Conservation (phyloP, 2,797 vertebrate genomes). For the Manis javanica region DNA sequence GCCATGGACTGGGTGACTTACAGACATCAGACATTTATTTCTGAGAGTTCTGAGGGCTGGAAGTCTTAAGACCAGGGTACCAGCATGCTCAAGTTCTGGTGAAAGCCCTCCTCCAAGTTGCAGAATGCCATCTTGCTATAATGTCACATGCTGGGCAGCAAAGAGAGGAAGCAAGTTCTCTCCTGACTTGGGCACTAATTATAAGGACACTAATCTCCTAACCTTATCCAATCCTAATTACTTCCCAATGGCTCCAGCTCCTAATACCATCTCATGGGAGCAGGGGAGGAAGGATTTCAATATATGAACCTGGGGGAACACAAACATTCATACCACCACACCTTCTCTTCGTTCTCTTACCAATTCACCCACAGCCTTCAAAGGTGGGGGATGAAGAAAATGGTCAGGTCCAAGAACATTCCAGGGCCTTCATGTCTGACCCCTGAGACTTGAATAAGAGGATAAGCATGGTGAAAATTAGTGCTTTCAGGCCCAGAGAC, state of each 20-base stretch:
- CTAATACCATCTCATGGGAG: background rate
- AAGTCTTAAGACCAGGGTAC: background rate
- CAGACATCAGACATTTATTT: background rate
- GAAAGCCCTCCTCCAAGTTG: background rate
- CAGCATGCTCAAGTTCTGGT: background rate
- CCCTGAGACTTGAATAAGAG: background rate
- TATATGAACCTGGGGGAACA: background rate
- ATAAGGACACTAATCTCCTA: background rate
- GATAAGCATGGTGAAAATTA: background rate
- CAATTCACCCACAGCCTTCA: background rate
- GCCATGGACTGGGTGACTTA: background rate
- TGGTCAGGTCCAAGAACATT: background rate
- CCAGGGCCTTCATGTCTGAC: background rate
- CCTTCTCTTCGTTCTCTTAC: constrained; percentile 31
- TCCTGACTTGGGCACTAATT: background rate
- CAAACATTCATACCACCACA: background rate
- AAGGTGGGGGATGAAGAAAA: background rate
- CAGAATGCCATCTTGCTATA: background rate
- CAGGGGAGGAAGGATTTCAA: background rate
- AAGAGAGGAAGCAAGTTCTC: background rate
- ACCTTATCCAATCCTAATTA: background rate
- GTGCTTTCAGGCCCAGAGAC: background rate
- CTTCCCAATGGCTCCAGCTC: background rate
- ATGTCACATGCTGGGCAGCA: background rate
- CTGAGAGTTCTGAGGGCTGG: background rate